Conservation (phyloP, 1,140 invertebrate genomes). For the Drosophila burlai region DNA sequence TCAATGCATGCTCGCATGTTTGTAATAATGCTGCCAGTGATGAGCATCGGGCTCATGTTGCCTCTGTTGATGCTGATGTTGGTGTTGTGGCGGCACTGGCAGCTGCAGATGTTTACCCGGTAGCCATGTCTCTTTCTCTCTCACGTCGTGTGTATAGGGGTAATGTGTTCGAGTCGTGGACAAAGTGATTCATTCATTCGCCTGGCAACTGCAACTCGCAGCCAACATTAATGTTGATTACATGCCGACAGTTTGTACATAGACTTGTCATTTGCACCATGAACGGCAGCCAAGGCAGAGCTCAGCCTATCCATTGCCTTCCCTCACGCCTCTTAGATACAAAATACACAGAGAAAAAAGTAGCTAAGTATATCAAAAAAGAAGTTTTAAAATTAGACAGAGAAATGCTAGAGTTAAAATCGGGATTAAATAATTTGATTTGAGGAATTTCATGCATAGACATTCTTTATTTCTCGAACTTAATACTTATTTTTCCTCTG, state of each 20-base stretch:
- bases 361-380: neutral
- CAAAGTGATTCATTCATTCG: conserved; percentile 66
- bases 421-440: rapidly evolving
- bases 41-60: conserved; percentile 73
- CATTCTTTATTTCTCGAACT: no score
- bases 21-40: conserved; percentile 77
- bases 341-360: neutral
- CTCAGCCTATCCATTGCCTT: conserved; percentile 7
- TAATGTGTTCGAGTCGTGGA: conserved; percentile 45
- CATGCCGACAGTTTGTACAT: conserved; percentile 70
- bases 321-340: neutral
- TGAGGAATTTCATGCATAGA: neutral
- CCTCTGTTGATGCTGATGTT: conserved; percentile 38
- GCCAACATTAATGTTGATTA: conserved; percentile 78
- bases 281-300: conserved; percentile 19
- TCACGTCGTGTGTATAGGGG: conserved; percentile 16
- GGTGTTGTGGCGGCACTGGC: conserved; percentile 38
- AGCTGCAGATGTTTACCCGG: conserved; percentile 61
- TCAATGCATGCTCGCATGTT: conserved; percentile 53
- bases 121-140: conserved; percentile 3
- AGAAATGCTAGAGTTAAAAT: neutral
- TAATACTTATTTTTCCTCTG: neutral
- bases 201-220: conserved; percentile 52
- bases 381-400: neutral
- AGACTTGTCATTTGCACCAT: conserved; percentile 71